Percentiles rank a stretch among this genome's conserved stretches.
These are phyloP conservation scores for Epinotia demarniana DNA, from an alignment of 2,888 invertebrate species.

Conservation along the genomic window DNA sequence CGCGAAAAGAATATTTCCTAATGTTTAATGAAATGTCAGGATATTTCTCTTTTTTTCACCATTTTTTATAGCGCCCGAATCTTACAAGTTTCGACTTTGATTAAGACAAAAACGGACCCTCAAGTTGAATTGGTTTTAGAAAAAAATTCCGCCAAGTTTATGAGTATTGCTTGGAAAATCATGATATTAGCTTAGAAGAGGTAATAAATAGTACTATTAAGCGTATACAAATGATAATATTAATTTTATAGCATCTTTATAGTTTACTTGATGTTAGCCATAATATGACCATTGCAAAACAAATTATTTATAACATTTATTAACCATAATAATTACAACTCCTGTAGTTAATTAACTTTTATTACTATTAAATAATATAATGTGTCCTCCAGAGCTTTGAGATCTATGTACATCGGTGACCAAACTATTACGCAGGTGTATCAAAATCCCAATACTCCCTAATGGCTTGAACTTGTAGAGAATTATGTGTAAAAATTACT, in stretches of 20 bases:
- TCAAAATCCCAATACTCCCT: conserved; percentile 10
- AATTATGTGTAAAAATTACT: conserved; percentile 7
- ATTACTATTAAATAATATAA: no score
- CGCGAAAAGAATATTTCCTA: no score
- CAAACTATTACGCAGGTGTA: conserved; percentile 29
- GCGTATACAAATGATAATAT: not conserved
- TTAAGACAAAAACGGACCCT: no score
- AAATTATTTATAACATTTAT: no score
- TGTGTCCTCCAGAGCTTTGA: not conserved
- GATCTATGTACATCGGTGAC: not conserved
- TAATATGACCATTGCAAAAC: not conserved
- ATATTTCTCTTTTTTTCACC: no score
- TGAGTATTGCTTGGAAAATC: not conserved
- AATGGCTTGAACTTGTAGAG: conserved; percentile 6
- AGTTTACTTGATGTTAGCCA: not conserved
- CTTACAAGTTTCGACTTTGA: no score
- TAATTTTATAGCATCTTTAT: not conserved
- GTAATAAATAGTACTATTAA: not conserved
- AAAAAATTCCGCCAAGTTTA: not conserved
- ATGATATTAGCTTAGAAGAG: not conserved
- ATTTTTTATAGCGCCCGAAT: no score
- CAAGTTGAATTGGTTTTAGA: no score
- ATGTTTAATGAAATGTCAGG: no score
- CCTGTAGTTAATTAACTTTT: no score
- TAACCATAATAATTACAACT: no score